These are phyloP conservation scores for Limnodromus scolopaceus DNA, from an alignment of 2,797 vertebrate species.

Conservation along the genomic window DNA sequence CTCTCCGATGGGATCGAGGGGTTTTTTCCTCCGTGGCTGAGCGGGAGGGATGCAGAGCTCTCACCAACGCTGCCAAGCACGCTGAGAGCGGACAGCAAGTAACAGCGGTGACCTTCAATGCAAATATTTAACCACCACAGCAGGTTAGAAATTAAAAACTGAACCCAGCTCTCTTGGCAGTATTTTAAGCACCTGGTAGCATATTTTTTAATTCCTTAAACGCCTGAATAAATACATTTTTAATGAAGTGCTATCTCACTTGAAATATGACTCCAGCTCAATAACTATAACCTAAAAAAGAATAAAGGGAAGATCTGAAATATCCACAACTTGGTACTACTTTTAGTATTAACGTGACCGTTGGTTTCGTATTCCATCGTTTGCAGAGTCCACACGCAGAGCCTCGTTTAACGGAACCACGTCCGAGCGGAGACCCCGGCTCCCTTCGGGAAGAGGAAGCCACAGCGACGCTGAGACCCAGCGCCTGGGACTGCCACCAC, in stretches of 20 bases:
- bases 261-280: neutral
- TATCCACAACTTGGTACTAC: neutral
- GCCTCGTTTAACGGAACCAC: fast-evolving
- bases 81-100: neutral
- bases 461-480: neutral
- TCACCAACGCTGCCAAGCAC: neutral
- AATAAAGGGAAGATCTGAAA: neutral
- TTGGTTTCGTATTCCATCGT: neutral
- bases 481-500: neutral
- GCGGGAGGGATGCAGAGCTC: neutral
- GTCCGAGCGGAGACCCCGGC: neutral
- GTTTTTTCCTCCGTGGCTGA: neutral
- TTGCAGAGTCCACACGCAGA: neutral
- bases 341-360: neutral
- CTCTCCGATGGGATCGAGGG: neutral
- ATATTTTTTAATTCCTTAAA: neutral
- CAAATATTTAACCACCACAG: slow-evolving; percentile 30
- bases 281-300: neutral
- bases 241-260: neutral
- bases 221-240: slow-evolving; percentile 11
- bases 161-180: neutral
- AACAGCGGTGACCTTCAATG: slow-evolving; percentile 21
- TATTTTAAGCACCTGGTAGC: neutral
- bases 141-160: slow-evolving; percentile 25
- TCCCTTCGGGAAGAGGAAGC: neutral